A percentile compares a stretch with the other conserved stretches of the same genome.
Conservation (phyloP, 30 jellyfish, hydroid and myxozoan genomes). For the Cassiopea xamachana region DNA sequence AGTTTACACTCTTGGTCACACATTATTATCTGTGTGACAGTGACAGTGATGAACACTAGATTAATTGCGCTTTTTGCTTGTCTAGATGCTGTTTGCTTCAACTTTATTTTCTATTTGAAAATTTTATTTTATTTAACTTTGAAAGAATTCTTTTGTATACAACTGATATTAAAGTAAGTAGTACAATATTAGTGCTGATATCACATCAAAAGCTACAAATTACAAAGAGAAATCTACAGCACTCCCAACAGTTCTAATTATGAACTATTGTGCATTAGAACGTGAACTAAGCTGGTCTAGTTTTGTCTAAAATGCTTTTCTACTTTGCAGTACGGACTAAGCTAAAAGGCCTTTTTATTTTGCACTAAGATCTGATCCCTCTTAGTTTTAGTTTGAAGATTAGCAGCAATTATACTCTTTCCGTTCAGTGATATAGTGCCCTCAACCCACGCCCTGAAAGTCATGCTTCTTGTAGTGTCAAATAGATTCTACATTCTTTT, state of each 20-base stretch:
- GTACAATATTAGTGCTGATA: background rate
- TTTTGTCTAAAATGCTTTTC: conserved; percentile 2
- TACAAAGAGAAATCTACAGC: background rate
- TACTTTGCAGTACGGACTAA: background rate
- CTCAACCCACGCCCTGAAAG: too few relatives aligned
- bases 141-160: background rate
- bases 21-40: background rate
- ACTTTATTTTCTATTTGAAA: background rate
- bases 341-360: conserved; percentile 2
- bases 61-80: too few relatives aligned
- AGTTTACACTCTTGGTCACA: background rate
- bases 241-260: conserved; percentile 14
- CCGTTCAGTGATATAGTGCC: too few relatives aligned
- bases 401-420: too few relatives aligned
- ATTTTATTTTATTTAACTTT: background rate
- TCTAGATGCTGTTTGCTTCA: background rate
- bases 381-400: too few relatives aligned
- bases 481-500: too few relatives aligned
- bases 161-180: background rate
- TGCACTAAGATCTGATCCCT: conserved; percentile 15
- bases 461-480: too few relatives aligned
- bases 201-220: background rate
- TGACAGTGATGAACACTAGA: too few relatives aligned
- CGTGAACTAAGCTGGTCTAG: conserved; percentile 13
- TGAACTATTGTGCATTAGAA: conserved; percentile 14